phyloP scores from a whole-genome alignment of 1,140 invertebrate species.

The Aporrectodea caliginosa region DNA sequence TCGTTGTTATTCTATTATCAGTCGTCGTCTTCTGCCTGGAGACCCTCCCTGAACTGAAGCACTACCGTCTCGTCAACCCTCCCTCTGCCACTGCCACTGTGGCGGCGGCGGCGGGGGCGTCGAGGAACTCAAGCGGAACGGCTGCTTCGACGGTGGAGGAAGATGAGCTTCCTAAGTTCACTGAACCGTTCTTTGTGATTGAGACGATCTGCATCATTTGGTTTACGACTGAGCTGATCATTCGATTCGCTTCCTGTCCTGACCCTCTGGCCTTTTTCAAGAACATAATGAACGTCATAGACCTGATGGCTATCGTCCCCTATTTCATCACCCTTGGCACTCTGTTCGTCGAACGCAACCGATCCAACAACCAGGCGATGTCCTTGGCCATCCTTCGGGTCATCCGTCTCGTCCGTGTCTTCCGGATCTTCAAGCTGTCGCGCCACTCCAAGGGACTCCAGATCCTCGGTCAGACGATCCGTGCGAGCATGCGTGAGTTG shows the following conservation, averaged over 20 bases:
- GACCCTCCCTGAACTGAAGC: conserved; percentile 98
- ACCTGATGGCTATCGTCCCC: conserved; percentile 95
- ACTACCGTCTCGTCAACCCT: conserved; percentile 77
- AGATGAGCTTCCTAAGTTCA: conserved; percentile 57
- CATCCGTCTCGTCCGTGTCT: conserved; percentile 55
- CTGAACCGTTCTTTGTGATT: conserved; percentile 50
- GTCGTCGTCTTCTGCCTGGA: conserved; percentile 99
- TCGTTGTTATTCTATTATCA: conserved; percentile 92
- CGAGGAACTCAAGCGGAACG: background rate
- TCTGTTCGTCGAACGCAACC: conserved; percentile 65
- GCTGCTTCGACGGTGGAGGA: conserved; percentile 44
- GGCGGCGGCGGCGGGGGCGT: background rate
- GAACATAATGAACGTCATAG: conserved; percentile 98
- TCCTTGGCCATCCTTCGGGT: conserved; percentile 57
- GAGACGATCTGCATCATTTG: conserved; percentile 57
- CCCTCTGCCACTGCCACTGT: no score
- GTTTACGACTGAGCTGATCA: conserved; percentile 51
- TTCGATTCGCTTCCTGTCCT: conserved; percentile 49
- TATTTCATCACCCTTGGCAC: conserved; percentile 99
- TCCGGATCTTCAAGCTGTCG: conserved; percentile 58
- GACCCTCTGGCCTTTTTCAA: conserved; percentile 55
- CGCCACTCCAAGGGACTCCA: conserved; percentile 58
- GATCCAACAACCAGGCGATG: conserved; percentile 61
- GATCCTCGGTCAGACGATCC: conserved; percentile 78
- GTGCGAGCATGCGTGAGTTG: conserved; percentile 98